Evolutionary conservation across 2,113 vertebrate species (phyloP).

Genomic region (Cercopithecus mona): DNA sequence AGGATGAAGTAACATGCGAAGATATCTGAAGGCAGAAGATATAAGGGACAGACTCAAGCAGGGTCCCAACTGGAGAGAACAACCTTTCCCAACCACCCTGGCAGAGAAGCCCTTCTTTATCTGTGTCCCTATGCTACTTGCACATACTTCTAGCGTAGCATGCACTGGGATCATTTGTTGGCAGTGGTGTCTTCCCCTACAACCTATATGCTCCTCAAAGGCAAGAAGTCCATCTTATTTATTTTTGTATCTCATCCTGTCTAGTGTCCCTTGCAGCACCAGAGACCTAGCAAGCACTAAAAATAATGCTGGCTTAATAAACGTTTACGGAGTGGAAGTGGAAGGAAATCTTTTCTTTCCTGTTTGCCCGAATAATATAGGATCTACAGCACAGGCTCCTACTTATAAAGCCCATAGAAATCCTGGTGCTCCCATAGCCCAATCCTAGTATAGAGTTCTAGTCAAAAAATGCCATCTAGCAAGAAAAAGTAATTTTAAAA

Average conservation of each 20-base stretch:
- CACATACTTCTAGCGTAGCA: no score
- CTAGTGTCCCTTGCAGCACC: not conserved
- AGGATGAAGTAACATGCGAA: not conserved
- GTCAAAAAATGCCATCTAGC: not conserved
- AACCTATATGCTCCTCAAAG: not conserved
- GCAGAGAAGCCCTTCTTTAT: not conserved
- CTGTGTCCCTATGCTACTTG: fast-evolving
- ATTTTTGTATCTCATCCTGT: not conserved
- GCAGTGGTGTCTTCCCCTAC: not conserved
- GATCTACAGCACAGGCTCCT: not conserved
- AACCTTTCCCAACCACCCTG: not conserved
- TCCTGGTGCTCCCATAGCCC: not conserved
- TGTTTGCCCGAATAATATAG: not conserved
- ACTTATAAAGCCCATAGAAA: not conserved
- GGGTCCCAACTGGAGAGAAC: not conserved
- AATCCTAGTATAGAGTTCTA: no score
- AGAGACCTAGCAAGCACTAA: not conserved
- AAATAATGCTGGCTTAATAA: not conserved
- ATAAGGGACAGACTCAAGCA: not conserved
- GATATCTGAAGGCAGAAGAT: no score
- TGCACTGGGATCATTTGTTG: not conserved
- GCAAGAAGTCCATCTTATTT: not conserved
- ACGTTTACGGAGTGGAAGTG: not conserved
- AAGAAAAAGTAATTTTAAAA: not conserved
- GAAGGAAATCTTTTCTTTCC: not conserved